These are phyloP conservation scores for Papilio dardanus DNA, from an alignment of 1,140 invertebrate genomes.

Conservation along the genomic window DNA sequence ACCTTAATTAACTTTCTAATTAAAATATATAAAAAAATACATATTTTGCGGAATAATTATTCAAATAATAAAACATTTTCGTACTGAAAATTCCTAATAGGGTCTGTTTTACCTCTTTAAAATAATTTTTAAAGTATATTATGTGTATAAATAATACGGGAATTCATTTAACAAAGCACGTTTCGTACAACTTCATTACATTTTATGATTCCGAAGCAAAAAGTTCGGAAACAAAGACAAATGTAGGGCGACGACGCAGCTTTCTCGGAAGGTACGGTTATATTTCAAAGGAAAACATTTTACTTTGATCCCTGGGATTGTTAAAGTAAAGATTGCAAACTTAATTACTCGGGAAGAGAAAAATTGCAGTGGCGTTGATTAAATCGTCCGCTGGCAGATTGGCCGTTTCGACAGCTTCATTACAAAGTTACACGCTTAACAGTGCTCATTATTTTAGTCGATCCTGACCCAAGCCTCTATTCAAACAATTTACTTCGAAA, in stretches of 20 bases:
- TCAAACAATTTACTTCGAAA: conserved; percentile 28
- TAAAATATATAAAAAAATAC: not conserved
- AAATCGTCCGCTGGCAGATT: conserved; percentile 53
- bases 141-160: not conserved
- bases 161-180: not conserved
- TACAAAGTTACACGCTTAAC: conserved; percentile 55
- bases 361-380: conserved; percentile 37
- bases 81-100: too few species aligned
- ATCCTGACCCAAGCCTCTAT: conserved; percentile 36
- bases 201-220: not conserved
- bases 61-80: too few species aligned
- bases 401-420: conserved; percentile 61
- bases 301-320: conserved; percentile 4
- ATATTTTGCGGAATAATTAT: not conserved
- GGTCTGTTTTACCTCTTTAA: too few species aligned
- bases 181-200: not conserved
- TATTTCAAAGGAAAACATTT: conserved; percentile 14
- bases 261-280: not conserved
- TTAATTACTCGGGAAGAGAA: conserved; percentile 29
- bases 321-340: conserved; percentile 3
- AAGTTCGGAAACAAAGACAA: conserved; percentile 1
- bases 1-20: not conserved
- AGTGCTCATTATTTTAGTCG: conserved; percentile 56
- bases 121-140: too few species aligned
- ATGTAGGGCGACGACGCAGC: conserved; percentile 11